These are phyloP conservation scores for Progne subis DNA, from an alignment of 2,113 vertebrate genomes.

Conservation along the genomic window DNA sequence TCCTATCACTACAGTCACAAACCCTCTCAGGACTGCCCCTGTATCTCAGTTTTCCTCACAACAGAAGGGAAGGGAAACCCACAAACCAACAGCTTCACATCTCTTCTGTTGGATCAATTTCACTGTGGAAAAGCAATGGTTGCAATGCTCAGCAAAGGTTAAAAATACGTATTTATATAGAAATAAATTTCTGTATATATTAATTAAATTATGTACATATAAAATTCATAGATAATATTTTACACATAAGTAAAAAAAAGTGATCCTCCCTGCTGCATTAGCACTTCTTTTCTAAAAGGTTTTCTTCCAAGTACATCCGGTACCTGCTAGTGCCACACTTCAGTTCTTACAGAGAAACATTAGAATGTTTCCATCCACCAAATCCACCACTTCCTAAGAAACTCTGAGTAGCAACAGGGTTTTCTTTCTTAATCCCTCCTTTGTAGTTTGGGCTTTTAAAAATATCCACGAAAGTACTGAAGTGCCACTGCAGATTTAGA, in stretches of 20 bases:
- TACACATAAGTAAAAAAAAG: neutral
- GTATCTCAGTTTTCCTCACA: neutral
- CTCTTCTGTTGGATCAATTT: neutral
- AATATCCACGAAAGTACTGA: neutral
- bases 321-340: neutral
- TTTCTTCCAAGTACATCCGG: neutral
- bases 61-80: neutral
- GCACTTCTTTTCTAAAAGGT: neutral
- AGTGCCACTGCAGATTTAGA: neutral
- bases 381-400: conserved; percentile 5
- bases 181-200: neutral
- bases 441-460: conserved; percentile 12
- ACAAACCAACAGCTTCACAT: neutral
- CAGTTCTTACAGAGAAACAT: neutral
- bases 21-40: neutral
- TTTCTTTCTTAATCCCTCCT: neutral
- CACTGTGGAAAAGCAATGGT: neutral
- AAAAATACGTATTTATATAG: neutral
- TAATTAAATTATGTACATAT: neutral
- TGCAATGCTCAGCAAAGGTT: neutral
- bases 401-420: neutral
- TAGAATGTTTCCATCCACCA: too few relatives aligned
- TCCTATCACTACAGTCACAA: neutral
- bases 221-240: neutral
- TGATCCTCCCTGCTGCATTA: neutral